Evolutionary conservation across 1,140 invertebrate genomes (phyloP), one percentile per base, ranked within the genome.

Genomic region (Vanessa atalanta): DNA sequence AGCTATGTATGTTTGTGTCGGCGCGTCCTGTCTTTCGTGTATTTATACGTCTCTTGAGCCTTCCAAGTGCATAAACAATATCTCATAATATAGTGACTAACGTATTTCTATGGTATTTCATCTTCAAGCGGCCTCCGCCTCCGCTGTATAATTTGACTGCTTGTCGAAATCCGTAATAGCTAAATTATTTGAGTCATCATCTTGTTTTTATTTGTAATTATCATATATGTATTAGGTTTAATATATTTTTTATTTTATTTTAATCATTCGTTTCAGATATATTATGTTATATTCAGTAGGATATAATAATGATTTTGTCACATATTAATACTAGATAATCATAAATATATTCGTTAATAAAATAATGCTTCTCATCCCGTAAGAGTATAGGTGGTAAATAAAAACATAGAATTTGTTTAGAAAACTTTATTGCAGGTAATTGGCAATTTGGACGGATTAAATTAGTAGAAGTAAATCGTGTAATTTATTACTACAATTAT

Each of bases 351-450:
- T 5, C 2, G 3, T 43, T 7, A 11, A 43, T 9, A 11, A 37
- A 1, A 9, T 43, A 11, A 43, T 43, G 1, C 3, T 43, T 43
- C 6, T 5, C 37, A 11, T 43, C 9, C 6, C 37, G 3, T 43
- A n/a, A n/a, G 2, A n/a, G 48, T 55, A 15, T 20, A 55, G 16
- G 50, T 72, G 63, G 15, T 53, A 63, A 82, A 88, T 84, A 83
- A 82, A 88, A 90, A 83, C 73, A n/a, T 65, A 9, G 13, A 65
- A 77, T 79, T 86, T 79, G 80, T 87, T 83, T 77, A 79, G 79
- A 85, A 83, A 82, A 83, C 23, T 90, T 89, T 90, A 90, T 90
- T 90, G 85, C 84, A 87, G 83, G 81, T 85, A 87, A 82, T 83
- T 88, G 86, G 88, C 85, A 90, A 88, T 86, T 89, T 87, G 83